Percentiles rank a stretch among this genome's conserved stretches.
Conservation (phyloP, 2,888 invertebrate genomes). For the Diarsia rubi region DNA sequence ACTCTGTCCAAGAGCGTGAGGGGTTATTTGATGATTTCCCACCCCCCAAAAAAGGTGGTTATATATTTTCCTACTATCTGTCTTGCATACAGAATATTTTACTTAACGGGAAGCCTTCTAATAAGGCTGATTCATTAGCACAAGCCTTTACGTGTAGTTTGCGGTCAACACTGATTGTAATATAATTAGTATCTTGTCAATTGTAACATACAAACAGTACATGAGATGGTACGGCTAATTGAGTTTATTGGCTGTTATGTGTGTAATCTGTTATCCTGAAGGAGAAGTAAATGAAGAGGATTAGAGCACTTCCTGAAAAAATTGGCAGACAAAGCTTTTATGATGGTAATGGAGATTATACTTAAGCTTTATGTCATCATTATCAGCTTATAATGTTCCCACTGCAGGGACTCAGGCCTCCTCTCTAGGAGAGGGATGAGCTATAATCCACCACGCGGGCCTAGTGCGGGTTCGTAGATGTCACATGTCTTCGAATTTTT, state of each 20-base stretch:
- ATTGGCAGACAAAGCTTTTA: neutral
- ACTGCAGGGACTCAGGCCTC: too few species aligned
- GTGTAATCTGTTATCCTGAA: conserved; percentile 17
- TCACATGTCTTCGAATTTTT: too few species aligned
- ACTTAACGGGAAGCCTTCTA: neutral
- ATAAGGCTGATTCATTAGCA: conserved; percentile 4
- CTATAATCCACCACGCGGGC: too few species aligned
- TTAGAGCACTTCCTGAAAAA: neutral
- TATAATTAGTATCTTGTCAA: conserved; percentile 36
- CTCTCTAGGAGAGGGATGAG: too few species aligned
- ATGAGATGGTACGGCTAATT: conserved; percentile 30
- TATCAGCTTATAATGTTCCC: too few species aligned
- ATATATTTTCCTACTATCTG: too few species aligned
- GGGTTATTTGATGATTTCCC: too few species aligned
- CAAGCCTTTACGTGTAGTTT: conserved; percentile 7
- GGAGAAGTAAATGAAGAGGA: neutral
- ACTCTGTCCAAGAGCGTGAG: too few species aligned
- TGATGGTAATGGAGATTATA: too few species aligned
- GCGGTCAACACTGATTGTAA: conserved; percentile 30
- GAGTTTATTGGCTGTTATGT: conserved; percentile 18
- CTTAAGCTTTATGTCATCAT: too few species aligned
- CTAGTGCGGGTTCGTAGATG: too few species aligned
- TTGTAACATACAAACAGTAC: neutral
- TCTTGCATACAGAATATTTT: neutral
- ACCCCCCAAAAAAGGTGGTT: too few species aligned